Evolutionary conservation across 2,113 vertebrate genomes (phyloP).

Genomic region (Dipodomys stephensi): DNA sequence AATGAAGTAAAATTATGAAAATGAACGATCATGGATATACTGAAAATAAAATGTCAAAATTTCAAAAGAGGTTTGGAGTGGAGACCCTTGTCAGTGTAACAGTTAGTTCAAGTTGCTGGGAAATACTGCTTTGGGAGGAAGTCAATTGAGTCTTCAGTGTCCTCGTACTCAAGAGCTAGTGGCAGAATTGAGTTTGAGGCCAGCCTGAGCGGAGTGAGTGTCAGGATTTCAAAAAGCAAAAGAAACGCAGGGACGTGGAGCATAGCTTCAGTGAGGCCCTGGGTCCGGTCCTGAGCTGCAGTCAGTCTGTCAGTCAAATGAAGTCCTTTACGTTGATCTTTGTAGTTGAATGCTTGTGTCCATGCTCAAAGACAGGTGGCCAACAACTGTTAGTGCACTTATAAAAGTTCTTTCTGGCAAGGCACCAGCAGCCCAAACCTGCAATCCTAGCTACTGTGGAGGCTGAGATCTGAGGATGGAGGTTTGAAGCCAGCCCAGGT

Average conservation of each 20-base stretch:
- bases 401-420: background rate
- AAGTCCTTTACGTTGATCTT: background rate
- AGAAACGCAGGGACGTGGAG: no score
- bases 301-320: no score
- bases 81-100: background rate
- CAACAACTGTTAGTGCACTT: background rate
- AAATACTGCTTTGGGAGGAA: background rate
- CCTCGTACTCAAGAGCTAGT: no score
- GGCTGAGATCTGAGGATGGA: no score
- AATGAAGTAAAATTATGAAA: background rate
- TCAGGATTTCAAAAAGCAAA: no score
- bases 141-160: background rate
- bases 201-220: no score
- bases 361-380: background rate
- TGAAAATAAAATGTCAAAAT: background rate
- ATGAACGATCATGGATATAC: background rate
- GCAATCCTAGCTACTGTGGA: no score
- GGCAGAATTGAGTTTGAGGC: no score
- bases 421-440: no score
- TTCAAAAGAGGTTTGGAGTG: background rate
- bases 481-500: no score
- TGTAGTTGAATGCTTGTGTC: background rate
- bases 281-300: background rate
- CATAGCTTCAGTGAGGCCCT: no score
- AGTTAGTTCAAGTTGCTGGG: background rate